These are phyloP conservation scores for Branchinecta lindahli DNA, from an alignment of 1,140 invertebrate genomes.

Conservation along the genomic window DNA sequence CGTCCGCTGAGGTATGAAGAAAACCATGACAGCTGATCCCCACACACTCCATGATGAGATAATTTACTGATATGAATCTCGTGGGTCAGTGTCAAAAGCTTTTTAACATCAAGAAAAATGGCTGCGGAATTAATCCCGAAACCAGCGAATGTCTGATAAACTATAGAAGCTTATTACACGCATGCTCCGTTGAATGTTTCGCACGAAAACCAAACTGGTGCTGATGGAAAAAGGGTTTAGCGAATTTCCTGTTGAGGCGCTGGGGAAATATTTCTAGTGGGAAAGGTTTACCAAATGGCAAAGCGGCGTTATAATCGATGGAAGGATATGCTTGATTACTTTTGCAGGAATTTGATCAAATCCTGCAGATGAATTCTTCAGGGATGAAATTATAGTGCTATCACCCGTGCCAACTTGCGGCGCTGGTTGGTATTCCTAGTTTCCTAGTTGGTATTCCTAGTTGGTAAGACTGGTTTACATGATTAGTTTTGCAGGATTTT, in stretches of 20 bases:
- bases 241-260: background rate
- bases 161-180: conserved; percentile 3
- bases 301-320: conserved; percentile 1
- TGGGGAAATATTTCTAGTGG: conserved; percentile 5
- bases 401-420: too few species aligned
- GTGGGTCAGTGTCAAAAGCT: conserved; percentile 1
- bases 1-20: background rate
- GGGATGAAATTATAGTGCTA: too few species aligned
- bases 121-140: background rate
- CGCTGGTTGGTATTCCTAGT: too few species aligned
- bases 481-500: too few species aligned
- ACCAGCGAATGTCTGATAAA: background rate
- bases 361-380: background rate
- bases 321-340: conserved; percentile 9
- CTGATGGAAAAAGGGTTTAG: background rate
- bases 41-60: background rate
- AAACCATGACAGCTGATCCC: background rate
- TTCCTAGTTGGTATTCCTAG: too few species aligned
- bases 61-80: background rate
- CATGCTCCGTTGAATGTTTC: too few species aligned
- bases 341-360: conserved; percentile 5
- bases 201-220: too few species aligned
- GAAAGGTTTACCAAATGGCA: conserved; percentile 1
- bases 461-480: too few species aligned
- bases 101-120: conserved; percentile 2